Evolutionary conservation across 23 tunicate species (phyloP), one percentile per base, ranked within the genome.

Genomic region (Corella eumyota): DNA sequence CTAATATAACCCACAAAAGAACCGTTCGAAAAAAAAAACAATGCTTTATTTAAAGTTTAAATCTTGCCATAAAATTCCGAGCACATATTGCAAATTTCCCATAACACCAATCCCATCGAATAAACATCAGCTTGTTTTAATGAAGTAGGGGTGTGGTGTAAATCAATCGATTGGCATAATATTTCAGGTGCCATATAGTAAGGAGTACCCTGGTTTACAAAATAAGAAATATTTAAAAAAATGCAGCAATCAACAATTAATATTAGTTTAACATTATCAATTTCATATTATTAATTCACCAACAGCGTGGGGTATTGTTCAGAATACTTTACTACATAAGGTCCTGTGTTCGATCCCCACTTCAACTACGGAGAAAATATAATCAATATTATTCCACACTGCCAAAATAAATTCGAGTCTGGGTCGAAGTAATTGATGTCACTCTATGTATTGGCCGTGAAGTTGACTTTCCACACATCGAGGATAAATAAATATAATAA

Each of bases 111-210:
- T 4, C 66, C 73, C 67, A 61, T 68, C 2, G 92, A 73, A 50
- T 82, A 82, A 24, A 82, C 80, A 45, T 82, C 92, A 49, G 92
- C 71, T 29, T 82, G 92, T 34, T 66, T 82, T 5, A 82, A 60
- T 1, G 92, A 30, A 24, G 45, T 44, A 15, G 65, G 38, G 4
- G 6, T 23, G 23, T 61, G 58, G 1, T 60, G 34, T 2, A 82
- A 25, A 49, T 82, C 60, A 19, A 73, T 61, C 3, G 80, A 63
- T 23, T 51, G 69, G 50, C 61, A 48, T 1, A 82, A 67, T 37
- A 82, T 37, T 74, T 82, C 92, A 2, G 92, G 92, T 6, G 92
- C 75, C 19, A 61, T 44, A 37, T 82, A 82, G 32, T 25, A 66
- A 4, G 75, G 80, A 2, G 92, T 73, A 30, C 92, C 92, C 29